These are phyloP conservation scores for Sebastolobus alascanus DNA, from an alignment of 2,797 vertebrate species.

Conservation along the genomic window DNA sequence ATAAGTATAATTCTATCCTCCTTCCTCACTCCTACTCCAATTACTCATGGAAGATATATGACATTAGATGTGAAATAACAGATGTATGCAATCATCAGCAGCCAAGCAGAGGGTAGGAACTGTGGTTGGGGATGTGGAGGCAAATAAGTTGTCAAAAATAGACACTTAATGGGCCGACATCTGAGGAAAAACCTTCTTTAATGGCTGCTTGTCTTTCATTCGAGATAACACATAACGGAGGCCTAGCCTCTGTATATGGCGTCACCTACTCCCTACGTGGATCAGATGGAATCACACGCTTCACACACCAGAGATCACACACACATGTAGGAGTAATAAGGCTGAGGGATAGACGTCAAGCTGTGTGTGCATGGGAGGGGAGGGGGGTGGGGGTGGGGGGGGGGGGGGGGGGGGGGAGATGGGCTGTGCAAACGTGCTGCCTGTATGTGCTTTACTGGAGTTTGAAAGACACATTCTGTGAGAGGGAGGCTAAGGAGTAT, in stretches of 20 bases:
- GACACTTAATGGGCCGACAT: slow-evolving; percentile 28
- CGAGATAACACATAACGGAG: slow-evolving; percentile 19
- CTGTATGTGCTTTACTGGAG: slow-evolving; percentile 24
- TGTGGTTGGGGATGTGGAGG: slow-evolving; percentile 12
- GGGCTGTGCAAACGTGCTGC: neutral
- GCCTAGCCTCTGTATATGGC: slow-evolving; percentile 12
- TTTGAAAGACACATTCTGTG: slow-evolving; percentile 20
- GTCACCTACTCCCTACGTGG: slow-evolving; percentile 24
- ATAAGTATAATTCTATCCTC: neutral
- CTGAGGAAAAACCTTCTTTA: slow-evolving; percentile 27
- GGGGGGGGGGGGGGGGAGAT: no score
- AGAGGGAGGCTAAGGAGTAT: slow-evolving; percentile 26
- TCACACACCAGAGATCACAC: slow-evolving; percentile 52
- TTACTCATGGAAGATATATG: slow-evolving; percentile 11
- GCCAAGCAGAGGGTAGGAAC: slow-evolving; percentile 19
- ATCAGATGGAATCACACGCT: slow-evolving; percentile 48
- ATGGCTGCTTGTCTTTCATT: slow-evolving; percentile 49
- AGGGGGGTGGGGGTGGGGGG: no score
- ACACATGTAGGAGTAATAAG: slow-evolving; percentile 25
- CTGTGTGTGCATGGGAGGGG: slow-evolving; percentile 29
- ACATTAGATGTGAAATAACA: slow-evolving; percentile 25
- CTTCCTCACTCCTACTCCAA: slow-evolving; percentile 18
- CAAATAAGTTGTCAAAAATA: slow-evolving; percentile 22
- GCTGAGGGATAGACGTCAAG: slow-evolving; percentile 34
- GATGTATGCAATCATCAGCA: slow-evolving; percentile 21